Base-by-base conservation (phyloP, 2,888 invertebrate genomes). In the Diplazon laetatorius region DNA sequence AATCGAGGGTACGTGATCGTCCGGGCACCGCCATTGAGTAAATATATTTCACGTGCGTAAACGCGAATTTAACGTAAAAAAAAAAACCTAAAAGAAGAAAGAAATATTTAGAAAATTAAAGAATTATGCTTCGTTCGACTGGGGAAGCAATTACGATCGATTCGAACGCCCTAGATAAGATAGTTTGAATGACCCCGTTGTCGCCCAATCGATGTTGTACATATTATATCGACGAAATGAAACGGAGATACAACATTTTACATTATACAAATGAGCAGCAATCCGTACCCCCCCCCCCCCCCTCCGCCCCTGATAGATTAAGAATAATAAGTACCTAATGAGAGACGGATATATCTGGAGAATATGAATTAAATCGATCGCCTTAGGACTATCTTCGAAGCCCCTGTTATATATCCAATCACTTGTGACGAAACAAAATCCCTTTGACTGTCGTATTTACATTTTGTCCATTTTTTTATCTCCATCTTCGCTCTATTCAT, bases 131-230 rank as follows among this genome's bases (percentile, higher is more conserved):
- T 12, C 30, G 35, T 35, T 30, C 3, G 12, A 65, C 37, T 35
- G 30, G 14, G n/a, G n/a, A n/a, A 68, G 12, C 14, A 55, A 18
- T 62, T 62, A 18, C 4, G 44, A 68, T 48, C 22, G 35, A 44
- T 22, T 57, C 37, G 57, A 55, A 18, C 20, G 42, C 22, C 59
- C 74, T 59, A 55, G 69, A 65, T 65, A 59, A 25, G 39, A 22
- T 6, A 50, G 22, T 75, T 22, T 62, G 30, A 30, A 2, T 5
- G 76, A 60, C 42, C 65, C 71, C 65, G 76, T 71, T 71, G 46
- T 76, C 60, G 71, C 62, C 75, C 66, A 60, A 60, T 78, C 42
- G 74, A 74, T 78, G 78, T 78, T 78, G 78, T 78, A 78, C 12
- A 78, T 55, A 55, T 55, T 78, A 70, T 76, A 71, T 66, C 52